Conservation (phyloP, 2,113 vertebrate species). For the Axis porcinus region DNA sequence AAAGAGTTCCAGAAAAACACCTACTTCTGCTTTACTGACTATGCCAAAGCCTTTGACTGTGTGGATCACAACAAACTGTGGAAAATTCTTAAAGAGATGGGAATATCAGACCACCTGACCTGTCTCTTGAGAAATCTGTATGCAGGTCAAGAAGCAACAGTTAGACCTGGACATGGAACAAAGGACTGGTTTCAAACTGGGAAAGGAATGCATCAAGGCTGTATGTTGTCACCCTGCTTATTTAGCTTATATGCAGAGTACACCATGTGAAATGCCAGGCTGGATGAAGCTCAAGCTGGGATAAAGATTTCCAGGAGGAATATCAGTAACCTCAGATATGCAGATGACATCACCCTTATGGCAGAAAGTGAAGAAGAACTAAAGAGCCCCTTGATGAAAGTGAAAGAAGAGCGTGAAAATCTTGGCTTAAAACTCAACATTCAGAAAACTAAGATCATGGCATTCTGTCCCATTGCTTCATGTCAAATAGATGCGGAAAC, state of each 20-base stretch:
- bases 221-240: background rate
- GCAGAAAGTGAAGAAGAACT: background rate
- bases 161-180: background rate
- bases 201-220: background rate
- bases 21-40: background rate
- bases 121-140: background rate
- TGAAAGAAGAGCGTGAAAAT: background rate
- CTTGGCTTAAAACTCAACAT: background rate
- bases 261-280: background rate
- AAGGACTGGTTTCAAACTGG: background rate
- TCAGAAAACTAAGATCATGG: background rate
- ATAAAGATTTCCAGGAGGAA: background rate
- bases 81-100: background rate
- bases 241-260: background rate
- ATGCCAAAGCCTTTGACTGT: background rate
- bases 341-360: background rate
- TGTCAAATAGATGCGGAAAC: background rate
- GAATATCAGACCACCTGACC: background rate
- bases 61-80: background rate
- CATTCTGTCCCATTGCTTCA: background rate
- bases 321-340: background rate
- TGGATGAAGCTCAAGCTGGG: background rate
- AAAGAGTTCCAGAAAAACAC: background rate
- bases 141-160: background rate
- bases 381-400: background rate